These are phyloP conservation scores for Myotis brandtii DNA, from an alignment of 2,113 vertebrate species.

Conservation along the genomic window DNA sequence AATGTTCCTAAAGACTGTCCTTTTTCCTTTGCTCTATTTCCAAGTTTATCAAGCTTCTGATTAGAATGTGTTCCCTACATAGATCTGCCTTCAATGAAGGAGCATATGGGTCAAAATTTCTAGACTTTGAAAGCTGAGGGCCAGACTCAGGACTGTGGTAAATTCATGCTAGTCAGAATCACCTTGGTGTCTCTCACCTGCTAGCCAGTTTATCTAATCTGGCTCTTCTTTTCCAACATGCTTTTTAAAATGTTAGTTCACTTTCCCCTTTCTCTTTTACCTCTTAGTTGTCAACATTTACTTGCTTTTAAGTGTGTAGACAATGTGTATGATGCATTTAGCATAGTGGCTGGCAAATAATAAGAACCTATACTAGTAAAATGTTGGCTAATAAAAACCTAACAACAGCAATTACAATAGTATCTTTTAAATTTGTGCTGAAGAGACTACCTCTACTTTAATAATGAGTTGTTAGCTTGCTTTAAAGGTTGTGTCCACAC, in stretches of 20 bases:
- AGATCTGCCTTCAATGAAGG: not conserved
- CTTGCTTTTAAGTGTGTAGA: not conserved
- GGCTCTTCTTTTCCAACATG: not conserved
- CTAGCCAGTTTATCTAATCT: not conserved
- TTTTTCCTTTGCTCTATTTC: not conserved
- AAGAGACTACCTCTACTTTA: not conserved
- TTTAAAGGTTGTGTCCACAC: not conserved
- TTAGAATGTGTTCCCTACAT: slow-evolving; percentile 26
- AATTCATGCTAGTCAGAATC: not conserved
- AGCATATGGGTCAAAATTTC: not conserved
- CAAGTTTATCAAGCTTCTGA: not conserved
- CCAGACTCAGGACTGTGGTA: not conserved
- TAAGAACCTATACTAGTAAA: not conserved
- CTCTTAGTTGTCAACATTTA: not conserved
- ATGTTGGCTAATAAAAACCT: slow-evolving; percentile 2
- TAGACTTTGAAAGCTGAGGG: slow-evolving; percentile 1
- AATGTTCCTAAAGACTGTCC: not conserved
- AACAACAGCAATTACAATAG: not conserved
- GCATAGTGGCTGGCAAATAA: not conserved
- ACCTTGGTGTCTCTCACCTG: not conserved
- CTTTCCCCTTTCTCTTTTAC: not conserved
- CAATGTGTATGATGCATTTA: not conserved
- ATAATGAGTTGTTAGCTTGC: not conserved
- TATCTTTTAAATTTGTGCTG: not conserved
- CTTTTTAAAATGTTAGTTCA: not conserved